Evolutionary conservation across 2,797 vertebrate species (phyloP), one percentile per base, ranked within the genome.

Genomic region (Pseudochromis fuscus): DNA sequence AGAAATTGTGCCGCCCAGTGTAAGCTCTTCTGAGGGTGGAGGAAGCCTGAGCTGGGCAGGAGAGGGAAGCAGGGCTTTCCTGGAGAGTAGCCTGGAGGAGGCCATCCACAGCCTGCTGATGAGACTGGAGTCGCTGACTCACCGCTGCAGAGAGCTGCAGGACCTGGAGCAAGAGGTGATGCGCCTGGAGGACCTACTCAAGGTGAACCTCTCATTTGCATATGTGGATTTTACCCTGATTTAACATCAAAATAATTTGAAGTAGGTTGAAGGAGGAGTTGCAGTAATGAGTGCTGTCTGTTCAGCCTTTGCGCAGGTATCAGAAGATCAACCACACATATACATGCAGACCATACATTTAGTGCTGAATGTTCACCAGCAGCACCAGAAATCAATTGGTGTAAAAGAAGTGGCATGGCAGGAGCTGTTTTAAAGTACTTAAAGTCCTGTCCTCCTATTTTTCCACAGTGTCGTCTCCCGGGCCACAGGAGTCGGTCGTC

Each of bases 91-190:
- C 84, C 90, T 99, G 86, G 98, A 99, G 82, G 98, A 99, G 79
- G 96, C 96, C 68, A 94, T 99, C 67, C 95, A 96, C 62, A 95
- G 94, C 73, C 93, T 99, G 72, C 93, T 98, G 38, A 93, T 97
- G n/a, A 94, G 91, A 23, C 91, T 99, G 67, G 97, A 98, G 82
- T 94, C 95, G 0, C 94, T 97, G 83, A 96, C 95, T 50, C 97
- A 97, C 67, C 95, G 96, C 84, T 97, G 95, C 83, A 83, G 95
- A 77, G 98, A 98, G 90, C 95, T 99, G 77, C 96, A 96, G 91
- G 96, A 97, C 79, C 94, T 99, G 88, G 97, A 96, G 82, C 97
- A 96, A 86, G 96, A 98, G 81, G 95, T 97, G 81, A 96, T 95
- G 95, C 95, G 94, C 55, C 93, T 99, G 85, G 98, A 99, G 87